Percentiles rank a stretch among this genome's conserved stretches.
These are phyloP conservation scores for Centroberyx gerrardi DNA, from an alignment of 2,797 vertebrate genomes.

Conservation along the genomic window DNA sequence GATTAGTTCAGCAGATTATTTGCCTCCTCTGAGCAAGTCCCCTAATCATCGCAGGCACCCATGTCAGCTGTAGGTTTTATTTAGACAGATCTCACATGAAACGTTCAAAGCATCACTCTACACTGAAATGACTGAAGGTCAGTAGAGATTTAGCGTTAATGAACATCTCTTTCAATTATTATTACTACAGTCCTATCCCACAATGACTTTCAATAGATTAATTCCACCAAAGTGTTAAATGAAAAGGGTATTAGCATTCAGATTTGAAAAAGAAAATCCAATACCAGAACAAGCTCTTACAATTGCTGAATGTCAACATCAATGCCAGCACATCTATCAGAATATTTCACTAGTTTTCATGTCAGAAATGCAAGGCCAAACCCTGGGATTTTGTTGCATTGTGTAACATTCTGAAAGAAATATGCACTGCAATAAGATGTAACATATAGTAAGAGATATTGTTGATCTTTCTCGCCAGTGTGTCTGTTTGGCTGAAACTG, in stretches of 20 bases:
- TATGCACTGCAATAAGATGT: background rate
- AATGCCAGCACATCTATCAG: background rate
- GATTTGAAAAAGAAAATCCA: conserved; percentile 36
- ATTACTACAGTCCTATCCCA: conserved; percentile 16
- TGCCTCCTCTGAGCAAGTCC: conserved; percentile 39
- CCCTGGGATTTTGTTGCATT: background rate
- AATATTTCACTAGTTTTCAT: conserved; percentile 8
- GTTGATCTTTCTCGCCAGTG: background rate
- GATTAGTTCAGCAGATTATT: conserved; percentile 65
- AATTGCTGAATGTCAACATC: conserved; percentile 26
- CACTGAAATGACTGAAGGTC: conserved; percentile 55
- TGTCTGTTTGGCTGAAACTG: background rate
- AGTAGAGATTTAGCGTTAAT: conserved; percentile 50
- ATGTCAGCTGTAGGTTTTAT: conserved; percentile 31
- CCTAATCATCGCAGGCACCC: conserved; percentile 39
- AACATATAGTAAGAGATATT: background rate
- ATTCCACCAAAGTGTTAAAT: conserved; percentile 34
- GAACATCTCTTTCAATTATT: conserved; percentile 58
- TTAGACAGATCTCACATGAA: conserved; percentile 35
- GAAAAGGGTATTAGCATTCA: conserved; percentile 28
- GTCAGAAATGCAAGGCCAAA: background rate
- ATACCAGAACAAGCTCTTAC: conserved; percentile 7
- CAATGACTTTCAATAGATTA: conserved; percentile 38
- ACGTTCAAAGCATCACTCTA: conserved; percentile 10
- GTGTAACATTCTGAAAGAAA: conserved; percentile 3